Conservation (phyloP, 2,797 vertebrate genomes). For the Synanceia verrucosa region DNA sequence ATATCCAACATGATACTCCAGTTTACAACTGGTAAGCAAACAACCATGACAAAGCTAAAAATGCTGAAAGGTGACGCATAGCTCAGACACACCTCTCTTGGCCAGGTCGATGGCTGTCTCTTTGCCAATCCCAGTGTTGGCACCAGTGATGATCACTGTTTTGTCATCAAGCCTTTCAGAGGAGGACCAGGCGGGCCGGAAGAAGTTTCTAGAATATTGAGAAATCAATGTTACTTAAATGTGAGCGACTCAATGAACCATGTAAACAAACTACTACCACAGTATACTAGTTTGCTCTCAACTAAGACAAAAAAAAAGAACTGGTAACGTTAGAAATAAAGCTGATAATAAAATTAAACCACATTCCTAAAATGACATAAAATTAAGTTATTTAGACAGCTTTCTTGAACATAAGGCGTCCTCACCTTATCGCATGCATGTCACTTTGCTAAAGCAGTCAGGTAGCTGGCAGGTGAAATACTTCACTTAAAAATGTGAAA, state of each 20-base stretch:
- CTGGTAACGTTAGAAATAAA: too few relatives aligned
- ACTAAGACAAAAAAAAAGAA: background rate
- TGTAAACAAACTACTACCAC: background rate
- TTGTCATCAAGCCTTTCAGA: slow-evolving; percentile 63
- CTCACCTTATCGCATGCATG: slow-evolving; percentile 63
- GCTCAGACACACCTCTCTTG: slow-evolving; percentile 71
- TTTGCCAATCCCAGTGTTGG: slow-evolving; percentile 84
- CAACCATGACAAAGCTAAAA: background rate
- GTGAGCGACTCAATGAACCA: background rate
- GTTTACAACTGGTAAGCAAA: too few relatives aligned
- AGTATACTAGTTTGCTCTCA: background rate
- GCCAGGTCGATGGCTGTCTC: slow-evolving; percentile 81
- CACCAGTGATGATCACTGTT: slow-evolving; percentile 82
- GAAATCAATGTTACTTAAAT: slow-evolving; percentile 22
- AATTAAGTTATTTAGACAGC: background rate
- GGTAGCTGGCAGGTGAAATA: background rate
- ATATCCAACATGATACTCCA: too few relatives aligned
- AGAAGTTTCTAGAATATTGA: slow-evolving; percentile 65
- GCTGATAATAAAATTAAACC: too few relatives aligned
- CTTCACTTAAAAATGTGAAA: background rate
- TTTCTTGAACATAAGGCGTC: background rate
- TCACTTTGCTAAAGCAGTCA: background rate
- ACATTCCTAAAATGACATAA: background rate
- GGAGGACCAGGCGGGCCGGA: slow-evolving; percentile 75
- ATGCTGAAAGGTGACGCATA: background rate